Base-by-base conservation (phyloP, 2,797 vertebrate genomes). In the Xenopus petersii region DNA sequence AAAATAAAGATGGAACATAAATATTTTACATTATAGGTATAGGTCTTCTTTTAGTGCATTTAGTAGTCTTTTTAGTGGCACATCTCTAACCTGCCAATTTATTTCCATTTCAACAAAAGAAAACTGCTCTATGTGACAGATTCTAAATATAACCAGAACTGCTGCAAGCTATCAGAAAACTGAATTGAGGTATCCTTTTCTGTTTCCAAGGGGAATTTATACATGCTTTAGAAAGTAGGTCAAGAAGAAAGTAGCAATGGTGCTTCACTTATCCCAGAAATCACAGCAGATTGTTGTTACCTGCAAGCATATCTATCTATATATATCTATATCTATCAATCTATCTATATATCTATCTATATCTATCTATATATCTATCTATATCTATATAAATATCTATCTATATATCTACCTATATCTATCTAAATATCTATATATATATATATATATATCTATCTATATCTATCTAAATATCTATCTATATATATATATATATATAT, bases 61-160 rank as follows among this genome's bases (percentile, higher is more conserved):
- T 54, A 70, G 65, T 61, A 70, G 64, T 21, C 75, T 64, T 74
- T 66, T 60, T 30, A 70, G 61, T 56, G 47, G 46, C 42, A 66
- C 21, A 74, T 42, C 55, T 66, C 54, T 47, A 55, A 74, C 67
- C 61, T 74, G 59, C 58, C 65, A 78, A 68, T 46, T 49, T 65
- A 69, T 73, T 63, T 51, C 2, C 63, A 64, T 51, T 26, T 17
- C 21, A 66, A 56, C n/a, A 56, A 70, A 62, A 70, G 24, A 74
- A 64, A 74, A 74, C 66, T 61, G 71, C 76, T 74, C 64, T 60
- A 69, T 55, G 64, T 77, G 71, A 79, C 71, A 70, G 17, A 65
- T 66, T 74, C 77, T 79, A 79, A 70, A 79, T 79, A 70, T 79
- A 79, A 70, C 71, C 62, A 33, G 36, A n/a, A 30, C 26, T 47